These are phyloP conservation scores for Sturnus vulgaris DNA, from an alignment of 2,113 vertebrate genomes.

Conservation along the genomic window DNA sequence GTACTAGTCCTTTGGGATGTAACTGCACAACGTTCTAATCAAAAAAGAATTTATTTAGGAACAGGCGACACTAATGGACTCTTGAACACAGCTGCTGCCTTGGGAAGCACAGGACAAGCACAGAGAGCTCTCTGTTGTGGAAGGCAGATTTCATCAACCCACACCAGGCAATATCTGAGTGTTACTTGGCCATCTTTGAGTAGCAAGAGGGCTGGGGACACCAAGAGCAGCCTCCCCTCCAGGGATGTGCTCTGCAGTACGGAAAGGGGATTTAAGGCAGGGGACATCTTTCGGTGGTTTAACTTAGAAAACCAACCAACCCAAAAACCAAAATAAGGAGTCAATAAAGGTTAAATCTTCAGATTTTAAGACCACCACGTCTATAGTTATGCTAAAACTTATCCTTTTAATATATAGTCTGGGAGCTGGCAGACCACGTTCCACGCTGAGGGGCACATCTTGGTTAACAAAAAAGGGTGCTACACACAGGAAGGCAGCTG, in stretches of 20 bases:
- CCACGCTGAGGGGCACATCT: not conserved
- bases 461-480: too few relatives aligned
- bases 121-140: not conserved
- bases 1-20: not conserved
- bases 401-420: not conserved
- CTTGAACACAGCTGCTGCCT: not conserved
- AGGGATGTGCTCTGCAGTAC: rapidly evolving
- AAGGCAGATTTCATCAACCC: not conserved
- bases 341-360: not conserved
- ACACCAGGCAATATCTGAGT: rapidly evolving
- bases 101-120: not conserved
- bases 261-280: not conserved
- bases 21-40: not conserved
- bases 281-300: not conserved
- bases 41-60: not conserved
- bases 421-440: not conserved
- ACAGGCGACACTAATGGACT: not conserved
- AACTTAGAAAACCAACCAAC: not conserved
- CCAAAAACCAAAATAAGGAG: not conserved
- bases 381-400: not conserved
- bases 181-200: rapidly evolving
- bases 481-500: too few relatives aligned
- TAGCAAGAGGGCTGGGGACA: not conserved
- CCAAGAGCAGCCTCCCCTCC: rapidly evolving
- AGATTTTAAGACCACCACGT: not conserved